Evolutionary conservation across 2,113 vertebrate species (phyloP).

Genomic region (Corydoras maculifer): DNA sequence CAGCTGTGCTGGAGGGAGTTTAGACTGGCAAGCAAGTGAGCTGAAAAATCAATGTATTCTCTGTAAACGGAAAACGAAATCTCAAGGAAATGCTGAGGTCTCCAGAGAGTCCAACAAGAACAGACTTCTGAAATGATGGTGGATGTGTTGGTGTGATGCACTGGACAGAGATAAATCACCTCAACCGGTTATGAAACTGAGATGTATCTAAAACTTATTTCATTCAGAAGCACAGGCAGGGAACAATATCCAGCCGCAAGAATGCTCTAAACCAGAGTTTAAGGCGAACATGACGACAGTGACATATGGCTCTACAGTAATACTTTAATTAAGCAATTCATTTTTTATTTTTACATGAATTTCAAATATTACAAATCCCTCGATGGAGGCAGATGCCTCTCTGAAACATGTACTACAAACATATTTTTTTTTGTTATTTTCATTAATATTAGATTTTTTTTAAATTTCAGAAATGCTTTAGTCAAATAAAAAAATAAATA

Average conservation of each 20-base stretch:
- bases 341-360: slow-evolving; percentile 30
- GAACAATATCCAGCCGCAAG: slow-evolving; percentile 9
- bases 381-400: slow-evolving; percentile 6
- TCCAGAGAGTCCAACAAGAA: slow-evolving; percentile 31
- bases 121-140: slow-evolving; percentile 19
- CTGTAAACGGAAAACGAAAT: slow-evolving; percentile 5
- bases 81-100: slow-evolving; percentile 20
- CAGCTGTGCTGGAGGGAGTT: slow-evolving; percentile 21
- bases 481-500: slow-evolving; percentile 27
- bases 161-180: slow-evolving; percentile 28
- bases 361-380: slow-evolving; percentile 16
- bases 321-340: slow-evolving; percentile 33
- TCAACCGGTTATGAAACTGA: slow-evolving; percentile 25
- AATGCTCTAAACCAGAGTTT: slow-evolving; percentile 9
- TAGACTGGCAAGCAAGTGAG: slow-evolving; percentile 20
- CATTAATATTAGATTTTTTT: slow-evolving; percentile 32
- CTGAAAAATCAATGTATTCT: slow-evolving; percentile 31
- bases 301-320: slow-evolving; percentile 17
- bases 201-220: slow-evolving; percentile 21
- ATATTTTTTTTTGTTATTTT: slow-evolving; percentile 10
- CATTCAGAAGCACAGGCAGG: slow-evolving; percentile 22
- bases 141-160: slow-evolving; percentile 20
- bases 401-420: slow-evolving; percentile 6
- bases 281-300: slow-evolving; percentile 1
- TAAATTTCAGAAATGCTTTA: slow-evolving; percentile 20